Conservation (phyloP, 2,113 vertebrate species). For the Myrmecophaga tridactyla region DNA sequence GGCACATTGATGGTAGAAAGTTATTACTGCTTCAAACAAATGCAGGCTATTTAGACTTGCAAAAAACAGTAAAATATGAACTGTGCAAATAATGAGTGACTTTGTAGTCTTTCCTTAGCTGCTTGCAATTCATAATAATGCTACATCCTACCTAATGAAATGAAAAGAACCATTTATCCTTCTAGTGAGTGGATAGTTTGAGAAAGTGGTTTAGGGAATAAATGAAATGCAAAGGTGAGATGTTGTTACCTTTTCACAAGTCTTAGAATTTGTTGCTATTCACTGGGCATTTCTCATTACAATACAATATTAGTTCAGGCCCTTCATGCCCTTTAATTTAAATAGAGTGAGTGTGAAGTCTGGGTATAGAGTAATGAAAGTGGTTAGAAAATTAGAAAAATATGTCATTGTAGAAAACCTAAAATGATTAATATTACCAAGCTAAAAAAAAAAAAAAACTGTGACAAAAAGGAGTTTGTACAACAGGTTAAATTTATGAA, state of each 20-base stretch:
- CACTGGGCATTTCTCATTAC: neutral
- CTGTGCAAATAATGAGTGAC: conserved; percentile 18
- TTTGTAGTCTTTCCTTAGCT: conserved; percentile 13
- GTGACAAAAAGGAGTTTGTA: neutral
- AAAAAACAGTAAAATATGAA: conserved; percentile 26
- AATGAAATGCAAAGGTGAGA: neutral
- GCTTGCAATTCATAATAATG: conserved; percentile 33
- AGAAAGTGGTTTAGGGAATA: neutral
- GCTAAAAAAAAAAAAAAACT: neutral
- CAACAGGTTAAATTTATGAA: conserved; percentile 14
- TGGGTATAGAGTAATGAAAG: neutral
- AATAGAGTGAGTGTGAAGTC: neutral
- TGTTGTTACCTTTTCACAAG: neutral
- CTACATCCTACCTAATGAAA: neutral
- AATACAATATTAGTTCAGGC: neutral
- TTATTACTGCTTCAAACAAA: conserved; percentile 24
- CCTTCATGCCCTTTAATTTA: conserved; percentile 10
- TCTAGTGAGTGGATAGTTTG: neutral
- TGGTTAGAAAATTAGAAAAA: conserved; percentile 2
- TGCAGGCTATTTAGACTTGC: conserved; percentile 9
- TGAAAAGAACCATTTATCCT: neutral
- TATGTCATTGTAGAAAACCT: neutral
- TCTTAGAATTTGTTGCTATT: neutral
- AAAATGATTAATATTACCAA: neutral
- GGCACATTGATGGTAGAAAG: conserved; percentile 45